These are phyloP conservation scores for Mirounga angustirostris DNA, from an alignment of 2,113 vertebrate species.

Conservation along the genomic window DNA sequence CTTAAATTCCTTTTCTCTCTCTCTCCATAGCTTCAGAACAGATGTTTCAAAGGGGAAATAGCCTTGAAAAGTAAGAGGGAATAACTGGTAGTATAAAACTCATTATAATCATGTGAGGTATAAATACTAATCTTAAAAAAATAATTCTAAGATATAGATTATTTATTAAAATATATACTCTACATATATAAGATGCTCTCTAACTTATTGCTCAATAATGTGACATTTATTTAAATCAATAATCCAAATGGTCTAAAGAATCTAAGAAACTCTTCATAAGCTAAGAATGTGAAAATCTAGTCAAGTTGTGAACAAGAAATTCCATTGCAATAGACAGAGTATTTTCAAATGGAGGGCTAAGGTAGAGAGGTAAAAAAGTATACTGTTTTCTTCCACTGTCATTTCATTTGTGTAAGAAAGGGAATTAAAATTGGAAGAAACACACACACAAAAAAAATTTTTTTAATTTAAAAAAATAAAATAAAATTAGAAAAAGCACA, in stretches of 20 bases:
- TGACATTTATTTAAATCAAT: slow-evolving; percentile 32
- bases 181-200: neutral
- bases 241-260: neutral
- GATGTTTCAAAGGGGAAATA: slow-evolving; percentile 15
- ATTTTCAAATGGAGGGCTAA: neutral
- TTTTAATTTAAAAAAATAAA: neutral
- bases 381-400: neutral
- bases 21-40: neutral
- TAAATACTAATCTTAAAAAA: slow-evolving; percentile 44
- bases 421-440: slow-evolving; percentile 1
- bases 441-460: neutral
- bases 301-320: slow-evolving; percentile 22
- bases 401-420: slow-evolving; percentile 9
- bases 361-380: neutral
- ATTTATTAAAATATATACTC: slow-evolving; percentile 23
- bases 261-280: slow-evolving; percentile 41
- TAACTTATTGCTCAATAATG: neutral
- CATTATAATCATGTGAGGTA: neutral
- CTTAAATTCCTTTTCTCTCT: neutral
- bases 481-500: neutral
- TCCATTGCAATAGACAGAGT: neutral
- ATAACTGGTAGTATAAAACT: neutral
- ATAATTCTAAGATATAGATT: neutral
- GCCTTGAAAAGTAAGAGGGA: slow-evolving; percentile 32
- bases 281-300: slow-evolving; percentile 36